Conservation (phyloP, 2,888 invertebrate genomes). For the Drosophila melanocephala region DNA sequence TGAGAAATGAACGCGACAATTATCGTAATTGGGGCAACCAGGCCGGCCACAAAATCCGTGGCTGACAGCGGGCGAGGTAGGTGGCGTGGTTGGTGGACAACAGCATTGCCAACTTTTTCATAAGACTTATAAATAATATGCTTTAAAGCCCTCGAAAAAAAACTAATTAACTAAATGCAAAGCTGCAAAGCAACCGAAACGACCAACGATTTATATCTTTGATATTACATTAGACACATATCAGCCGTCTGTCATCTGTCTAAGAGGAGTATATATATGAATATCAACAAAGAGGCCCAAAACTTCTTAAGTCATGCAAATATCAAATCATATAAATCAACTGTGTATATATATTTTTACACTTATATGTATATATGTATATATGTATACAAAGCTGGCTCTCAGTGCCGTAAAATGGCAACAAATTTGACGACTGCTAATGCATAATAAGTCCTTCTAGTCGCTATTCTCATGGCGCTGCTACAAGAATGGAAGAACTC, state of each 20-base stretch:
- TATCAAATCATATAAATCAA: slow-evolving; percentile 7
- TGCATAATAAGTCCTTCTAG: slow-evolving; percentile 64
- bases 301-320: slow-evolving; percentile 13
- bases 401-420: slow-evolving; percentile 26
- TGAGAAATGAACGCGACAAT: slow-evolving; percentile 80
- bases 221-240: slow-evolving; percentile 30
- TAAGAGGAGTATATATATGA: not conserved
- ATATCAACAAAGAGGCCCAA: slow-evolving; percentile 42
- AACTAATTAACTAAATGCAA: slow-evolving; percentile 75
- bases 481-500: slow-evolving; percentile 29
- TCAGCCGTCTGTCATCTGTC: slow-evolving; percentile 58
- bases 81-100: slow-evolving; percentile 1
- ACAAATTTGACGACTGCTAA: slow-evolving; percentile 67
- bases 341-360: not conserved
- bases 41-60: slow-evolving; percentile 21
- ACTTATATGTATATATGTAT: not conserved
- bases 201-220: slow-evolving; percentile 60
- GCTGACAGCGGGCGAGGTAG: not conserved
- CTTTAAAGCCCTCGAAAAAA: slow-evolving; percentile 46
- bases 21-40: slow-evolving; percentile 72
- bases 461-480: slow-evolving; percentile 39
- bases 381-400: not conserved
- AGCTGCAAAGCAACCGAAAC: slow-evolving; percentile 18
- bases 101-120: slow-evolving; percentile 21
- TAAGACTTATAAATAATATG: slow-evolving; percentile 44